Evolutionary conservation across 2,888 invertebrate species (phyloP), one percentile per base, ranked within the genome.

Genomic region (Apamea crenata): DNA sequence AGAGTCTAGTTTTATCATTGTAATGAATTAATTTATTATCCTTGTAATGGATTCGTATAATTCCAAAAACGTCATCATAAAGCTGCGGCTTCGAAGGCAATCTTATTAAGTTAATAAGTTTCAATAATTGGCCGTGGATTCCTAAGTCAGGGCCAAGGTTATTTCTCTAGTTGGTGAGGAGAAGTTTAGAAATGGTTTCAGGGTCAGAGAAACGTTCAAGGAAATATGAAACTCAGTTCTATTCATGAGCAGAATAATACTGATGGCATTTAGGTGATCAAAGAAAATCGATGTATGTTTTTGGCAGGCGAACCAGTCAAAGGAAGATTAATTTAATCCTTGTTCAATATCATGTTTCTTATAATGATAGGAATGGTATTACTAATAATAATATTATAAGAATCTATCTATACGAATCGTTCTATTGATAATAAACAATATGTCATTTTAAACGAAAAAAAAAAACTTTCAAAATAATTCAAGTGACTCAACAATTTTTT

Each of bases 121-220:
- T 53, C 36, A 72, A 63, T 77, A 77, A 86, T 74, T 68, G 83
- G 50, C 87, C 74, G 53, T 82, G 70, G 73, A 67, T 74, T 68
- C 66, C 36, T 67, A 87, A 67, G 73, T 53, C 83, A 78, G 44
- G 87, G 84, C n/a, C 78, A 87, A 74, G 84, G 74, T 29, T 50
- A 32, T 44, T 69, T 66, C 36, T 50, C 18, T 63, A 59, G 61
- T 71, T 36, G 32, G 32, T 77, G 47, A 80, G 53, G 67, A 56
- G 67, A 56, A 40, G 56, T 44, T 63, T 36, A 72, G 68, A 81
- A 81, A 85, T 73, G 40, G 40, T 70, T 69, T 77, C 47, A 66
- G 18, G 65, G 68, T 6, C 32, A 80, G 36, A 50, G 18, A 71
- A 66, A 78, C 7, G 32, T 63, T 56, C 53, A 56, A 53, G 16